phyloP scores from a whole-genome alignment of 2,113 vertebrate species.

The Anser cygnoides region DNA sequence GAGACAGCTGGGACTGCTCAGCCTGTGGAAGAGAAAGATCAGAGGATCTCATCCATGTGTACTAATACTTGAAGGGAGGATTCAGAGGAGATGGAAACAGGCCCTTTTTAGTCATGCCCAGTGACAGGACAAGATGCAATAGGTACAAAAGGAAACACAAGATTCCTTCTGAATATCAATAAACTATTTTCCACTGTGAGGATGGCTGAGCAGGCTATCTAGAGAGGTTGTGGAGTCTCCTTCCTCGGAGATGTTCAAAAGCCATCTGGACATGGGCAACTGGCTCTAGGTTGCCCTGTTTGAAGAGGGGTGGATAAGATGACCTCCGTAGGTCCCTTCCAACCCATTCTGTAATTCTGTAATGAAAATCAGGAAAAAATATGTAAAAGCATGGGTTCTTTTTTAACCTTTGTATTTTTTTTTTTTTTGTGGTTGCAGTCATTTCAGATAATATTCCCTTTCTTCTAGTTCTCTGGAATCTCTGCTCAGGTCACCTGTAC shows the following conservation, averaged over 20 bases:
- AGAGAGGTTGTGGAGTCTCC: not conserved
- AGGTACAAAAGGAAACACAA: not conserved
- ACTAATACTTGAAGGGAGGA: not conserved
- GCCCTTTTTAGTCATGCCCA: not conserved
- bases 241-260: not conserved
- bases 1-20: not conserved
- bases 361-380: not conserved
- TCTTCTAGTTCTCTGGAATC: not conserved
- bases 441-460: not conserved
- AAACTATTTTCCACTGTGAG: not conserved
- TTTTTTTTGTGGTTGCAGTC: not conserved
- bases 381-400: not conserved
- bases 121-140: not conserved
- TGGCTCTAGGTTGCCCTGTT: not conserved
- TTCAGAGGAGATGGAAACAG: not conserved
- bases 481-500: not conserved
- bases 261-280: accelerated
- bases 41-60: no score
- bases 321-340: not conserved
- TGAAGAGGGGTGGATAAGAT: accelerated
- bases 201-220: accelerated
- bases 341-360: not conserved
- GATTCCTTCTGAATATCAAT: not conserved
- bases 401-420: not conserved
- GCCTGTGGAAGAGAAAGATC: not conserved